Conservation (phyloP, 2,113 vertebrate species). For the Nettapus auritus region DNA sequence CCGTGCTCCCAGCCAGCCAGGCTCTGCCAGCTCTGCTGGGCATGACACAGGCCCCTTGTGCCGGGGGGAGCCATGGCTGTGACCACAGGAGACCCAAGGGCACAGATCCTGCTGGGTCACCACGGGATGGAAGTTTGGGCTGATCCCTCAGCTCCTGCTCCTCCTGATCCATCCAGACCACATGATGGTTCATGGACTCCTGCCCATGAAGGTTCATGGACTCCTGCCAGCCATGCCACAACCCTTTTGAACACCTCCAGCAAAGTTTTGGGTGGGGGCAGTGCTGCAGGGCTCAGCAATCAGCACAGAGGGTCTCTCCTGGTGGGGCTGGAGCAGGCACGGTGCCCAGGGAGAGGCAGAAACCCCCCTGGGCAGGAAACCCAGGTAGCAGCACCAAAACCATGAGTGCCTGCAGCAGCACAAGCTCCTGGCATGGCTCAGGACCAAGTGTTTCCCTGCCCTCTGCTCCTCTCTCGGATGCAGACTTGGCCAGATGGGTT, state of each 20-base stretch:
- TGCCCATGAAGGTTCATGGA: background rate
- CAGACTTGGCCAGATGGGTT: background rate
- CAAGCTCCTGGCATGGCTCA: background rate
- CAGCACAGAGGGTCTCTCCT: background rate
- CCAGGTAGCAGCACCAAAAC: background rate
- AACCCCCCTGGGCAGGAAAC: background rate
- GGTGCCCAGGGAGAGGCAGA: background rate
- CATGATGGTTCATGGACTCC: background rate
- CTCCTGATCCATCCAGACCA: background rate
- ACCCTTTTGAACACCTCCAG: background rate
- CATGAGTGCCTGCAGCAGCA: background rate
- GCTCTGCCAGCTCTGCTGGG: background rate
- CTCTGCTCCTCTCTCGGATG: background rate
- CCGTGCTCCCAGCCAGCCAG: background rate
- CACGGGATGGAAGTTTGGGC: background rate
- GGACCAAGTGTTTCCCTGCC: background rate
- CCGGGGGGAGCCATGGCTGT: background rate
- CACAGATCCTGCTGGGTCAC: background rate
- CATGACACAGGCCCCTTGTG: background rate
- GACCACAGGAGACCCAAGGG: background rate
- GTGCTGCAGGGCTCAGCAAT: background rate
- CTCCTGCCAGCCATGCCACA: fast-evolving
- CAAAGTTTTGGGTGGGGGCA: background rate
- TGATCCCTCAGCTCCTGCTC: background rate
- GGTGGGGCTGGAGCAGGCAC: background rate